These are phyloP conservation scores for Lucifuga dentata DNA, from an alignment of 2,113 vertebrate species.

Conservation along the genomic window DNA sequence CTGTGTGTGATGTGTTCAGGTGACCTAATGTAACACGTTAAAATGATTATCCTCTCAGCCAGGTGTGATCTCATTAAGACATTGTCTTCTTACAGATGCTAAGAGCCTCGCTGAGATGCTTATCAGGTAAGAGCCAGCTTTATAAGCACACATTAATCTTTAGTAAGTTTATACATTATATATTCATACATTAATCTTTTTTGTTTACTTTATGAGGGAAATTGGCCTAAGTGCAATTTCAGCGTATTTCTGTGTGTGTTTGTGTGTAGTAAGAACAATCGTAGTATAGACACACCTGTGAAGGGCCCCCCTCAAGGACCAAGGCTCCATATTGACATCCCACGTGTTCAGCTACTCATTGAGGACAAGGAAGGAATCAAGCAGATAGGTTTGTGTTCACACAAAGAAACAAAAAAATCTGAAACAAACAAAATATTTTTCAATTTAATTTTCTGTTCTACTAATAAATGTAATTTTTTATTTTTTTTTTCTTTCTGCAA, in stretches of 20 bases:
- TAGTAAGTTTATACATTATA: no score
- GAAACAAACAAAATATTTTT: no score
- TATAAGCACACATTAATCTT: not conserved
- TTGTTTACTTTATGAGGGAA: not conserved
- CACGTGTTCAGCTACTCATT: conserved; percentile 96
- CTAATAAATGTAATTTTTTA: not conserved
- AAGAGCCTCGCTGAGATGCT: conserved; percentile 99
- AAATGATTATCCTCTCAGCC: conserved; percentile 21
- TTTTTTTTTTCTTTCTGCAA: conserved; percentile 6
- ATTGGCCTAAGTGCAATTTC: conserved; percentile 12
- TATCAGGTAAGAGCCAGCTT: conserved; percentile 88
- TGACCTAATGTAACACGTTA: conserved; percentile 2
- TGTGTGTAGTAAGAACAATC: conserved; percentile 94
- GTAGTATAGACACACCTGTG: conserved; percentile 97
- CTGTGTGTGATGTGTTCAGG: conserved; percentile 4
- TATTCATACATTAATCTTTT: not conserved
- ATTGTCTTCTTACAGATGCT: conserved; percentile 85
- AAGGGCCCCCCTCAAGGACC: conserved; percentile 97
- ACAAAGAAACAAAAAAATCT: not conserved
- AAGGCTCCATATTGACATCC: conserved; percentile 97
- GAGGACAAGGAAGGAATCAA: conserved; percentile 99
- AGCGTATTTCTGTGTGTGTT: conserved; percentile 34
- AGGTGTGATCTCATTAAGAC: conserved; percentile 47
- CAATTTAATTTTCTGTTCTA: not conserved
- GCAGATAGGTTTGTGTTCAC: conserved; percentile 89